Conservation (phyloP, 2,797 vertebrate species). For the Macropus fuliginosus region DNA sequence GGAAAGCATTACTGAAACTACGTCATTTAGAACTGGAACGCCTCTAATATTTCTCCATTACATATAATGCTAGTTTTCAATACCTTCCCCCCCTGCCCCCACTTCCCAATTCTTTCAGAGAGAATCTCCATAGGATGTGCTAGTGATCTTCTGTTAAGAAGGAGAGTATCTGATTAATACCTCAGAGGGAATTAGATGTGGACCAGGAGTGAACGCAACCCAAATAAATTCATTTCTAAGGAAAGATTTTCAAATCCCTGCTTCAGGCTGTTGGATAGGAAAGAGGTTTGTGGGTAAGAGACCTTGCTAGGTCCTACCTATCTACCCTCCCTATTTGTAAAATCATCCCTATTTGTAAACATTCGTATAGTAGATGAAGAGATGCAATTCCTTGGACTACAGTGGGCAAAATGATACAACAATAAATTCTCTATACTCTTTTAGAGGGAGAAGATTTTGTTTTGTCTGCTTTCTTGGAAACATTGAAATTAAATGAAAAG, state of each 20-base stretch:
- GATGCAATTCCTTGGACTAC: background rate
- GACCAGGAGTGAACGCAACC: background rate
- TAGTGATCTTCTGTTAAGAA: background rate
- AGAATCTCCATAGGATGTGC: background rate
- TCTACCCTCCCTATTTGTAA: background rate
- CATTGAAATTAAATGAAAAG: background rate
- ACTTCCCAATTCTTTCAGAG: background rate
- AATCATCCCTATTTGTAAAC: background rate
- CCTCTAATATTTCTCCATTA: background rate
- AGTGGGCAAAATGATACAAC: background rate
- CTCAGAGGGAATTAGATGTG: background rate
- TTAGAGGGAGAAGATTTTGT: background rate
- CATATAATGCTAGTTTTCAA: background rate
- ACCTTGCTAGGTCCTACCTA: background rate
- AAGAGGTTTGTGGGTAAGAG: background rate
- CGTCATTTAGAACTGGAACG: background rate
- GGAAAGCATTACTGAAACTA: background rate
- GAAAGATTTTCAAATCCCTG: background rate
- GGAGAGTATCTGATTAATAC: background rate
- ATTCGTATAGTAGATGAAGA: background rate
- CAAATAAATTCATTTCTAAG: background rate
- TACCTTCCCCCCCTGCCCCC: background rate
- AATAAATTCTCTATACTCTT: background rate
- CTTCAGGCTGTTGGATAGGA: background rate
- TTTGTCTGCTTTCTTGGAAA: background rate